Evolutionary conservation across 2,113 vertebrate genomes (phyloP), one percentile per base, ranked within the genome.

Genomic region (Hyaena hyaena): DNA sequence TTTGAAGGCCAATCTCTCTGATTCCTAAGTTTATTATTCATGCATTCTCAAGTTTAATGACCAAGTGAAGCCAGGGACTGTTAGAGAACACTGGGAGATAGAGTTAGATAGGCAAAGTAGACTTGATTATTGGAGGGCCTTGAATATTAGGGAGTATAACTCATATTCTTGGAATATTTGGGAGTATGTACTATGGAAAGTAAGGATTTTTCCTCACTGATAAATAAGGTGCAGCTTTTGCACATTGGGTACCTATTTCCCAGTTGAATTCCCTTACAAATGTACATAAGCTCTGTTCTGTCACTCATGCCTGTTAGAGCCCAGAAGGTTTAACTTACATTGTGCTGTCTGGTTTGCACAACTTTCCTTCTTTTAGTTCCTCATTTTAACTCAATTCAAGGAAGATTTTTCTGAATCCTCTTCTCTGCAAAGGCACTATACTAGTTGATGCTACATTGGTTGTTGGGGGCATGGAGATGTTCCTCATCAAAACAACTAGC

Each of bases 321-420:
- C 33, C 23, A 77, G 16, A 90, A 66, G 23, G 2, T 2, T 93
- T 93, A 7, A 8, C n/a, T 90, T 89, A 19, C 39, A 28, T 87
- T 58, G 16, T 87, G 74, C 35, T 89, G 1, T 95, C 35, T 88
- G 26, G 50, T 93, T 92, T 93, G 10, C 31, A 86, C 19, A 88
- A 0, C 8, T 77, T 91, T 94, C 9, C 48, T 86, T 69, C 76
- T 93, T 80, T 4, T 21, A 53, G 21, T 93, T 86, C 87, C 15
- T 97, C 19, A 86, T 50, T 88, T 97, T 91, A 95, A 91, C 16
- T 93, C n/a, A 89, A 55, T 80, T 90, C 35, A 93, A 77, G 35
- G 2, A 88, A 81, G 11, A 43, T 63, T 90, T 95, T 93, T 61
- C 66, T 71, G 24, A 69, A 33, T 81, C 26, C 33, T 92, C 17